Evolutionary conservation across 2,797 vertebrate genomes (phyloP).

Genomic region (Pampus argenteus): DNA sequence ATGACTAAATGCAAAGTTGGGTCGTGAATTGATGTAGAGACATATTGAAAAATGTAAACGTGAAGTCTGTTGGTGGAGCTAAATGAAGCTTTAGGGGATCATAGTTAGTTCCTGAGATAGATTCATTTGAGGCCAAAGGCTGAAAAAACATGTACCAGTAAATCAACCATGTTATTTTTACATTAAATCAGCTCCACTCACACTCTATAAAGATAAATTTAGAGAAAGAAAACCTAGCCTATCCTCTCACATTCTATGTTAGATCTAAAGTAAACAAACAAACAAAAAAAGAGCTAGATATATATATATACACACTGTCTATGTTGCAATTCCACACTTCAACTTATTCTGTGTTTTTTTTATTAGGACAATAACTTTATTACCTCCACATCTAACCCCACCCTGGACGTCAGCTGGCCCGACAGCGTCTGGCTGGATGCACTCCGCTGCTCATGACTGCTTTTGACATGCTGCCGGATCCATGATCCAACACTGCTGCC

Average conservation of each 20-base stretch:
- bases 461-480: conserved; percentile 34
- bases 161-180: no score
- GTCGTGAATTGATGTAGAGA: no score
- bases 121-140: background rate
- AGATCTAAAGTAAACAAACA: background rate
- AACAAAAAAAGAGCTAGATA: background rate
- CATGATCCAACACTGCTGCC: conserved; percentile 27
- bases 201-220: no score
- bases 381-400: conserved; percentile 28
- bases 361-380: conserved; percentile 6
- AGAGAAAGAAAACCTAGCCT: no score
- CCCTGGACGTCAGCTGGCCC: conserved; percentile 9
- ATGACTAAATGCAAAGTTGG: no score
- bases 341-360: background rate
- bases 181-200: background rate
- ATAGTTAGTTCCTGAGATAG: background rate
- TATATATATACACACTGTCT: background rate
- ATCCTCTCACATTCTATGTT: no score
- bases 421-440: conserved; percentile 35
- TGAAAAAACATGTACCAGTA: no score
- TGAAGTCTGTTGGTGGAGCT: background rate
- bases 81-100: background rate
- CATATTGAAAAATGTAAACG: background rate
- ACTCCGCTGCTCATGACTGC: conserved; percentile 38
- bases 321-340: background rate